Conservation (phyloP, 2,113 vertebrate genomes). For the Equus przewalskii region DNA sequence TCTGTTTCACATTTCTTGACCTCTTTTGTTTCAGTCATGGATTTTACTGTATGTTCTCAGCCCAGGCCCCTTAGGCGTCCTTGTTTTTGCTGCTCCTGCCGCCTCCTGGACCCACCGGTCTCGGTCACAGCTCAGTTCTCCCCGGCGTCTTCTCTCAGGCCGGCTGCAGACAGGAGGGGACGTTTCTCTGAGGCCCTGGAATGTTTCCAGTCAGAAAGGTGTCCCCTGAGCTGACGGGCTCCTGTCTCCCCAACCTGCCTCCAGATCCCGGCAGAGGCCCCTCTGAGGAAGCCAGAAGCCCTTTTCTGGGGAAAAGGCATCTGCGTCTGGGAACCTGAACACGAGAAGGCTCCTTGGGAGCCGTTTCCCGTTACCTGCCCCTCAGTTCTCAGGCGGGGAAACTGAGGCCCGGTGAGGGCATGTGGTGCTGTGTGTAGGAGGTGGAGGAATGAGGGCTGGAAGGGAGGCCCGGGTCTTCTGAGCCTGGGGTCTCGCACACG, state of each 20-base stretch:
- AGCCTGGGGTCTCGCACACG: neutral
- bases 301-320: neutral
- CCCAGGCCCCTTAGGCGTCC: neutral
- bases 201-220: neutral
- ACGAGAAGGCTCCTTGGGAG: neutral
- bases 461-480: neutral
- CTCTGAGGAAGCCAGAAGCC: neutral
- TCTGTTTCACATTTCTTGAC: conserved; percentile 72
- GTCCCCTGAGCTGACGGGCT: neutral
- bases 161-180: neutral
- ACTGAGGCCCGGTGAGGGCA: neutral
- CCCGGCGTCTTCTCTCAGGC: neutral
- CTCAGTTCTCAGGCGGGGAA: neutral
- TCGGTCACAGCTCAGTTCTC: neutral
- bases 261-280: too few relatives aligned
- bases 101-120: neutral
- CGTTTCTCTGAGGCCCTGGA: neutral
- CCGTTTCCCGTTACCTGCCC: neutral
- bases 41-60: conserved; percentile 36
- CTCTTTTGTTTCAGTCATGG: conserved; percentile 60
- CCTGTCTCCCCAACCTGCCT: neutral
- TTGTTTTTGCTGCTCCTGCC: neutral
- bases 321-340: neutral
- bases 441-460: neutral
- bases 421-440: neutral